Conservation (phyloP, 2,888 invertebrate genomes). For the Dolichomitus sp. region DNA sequence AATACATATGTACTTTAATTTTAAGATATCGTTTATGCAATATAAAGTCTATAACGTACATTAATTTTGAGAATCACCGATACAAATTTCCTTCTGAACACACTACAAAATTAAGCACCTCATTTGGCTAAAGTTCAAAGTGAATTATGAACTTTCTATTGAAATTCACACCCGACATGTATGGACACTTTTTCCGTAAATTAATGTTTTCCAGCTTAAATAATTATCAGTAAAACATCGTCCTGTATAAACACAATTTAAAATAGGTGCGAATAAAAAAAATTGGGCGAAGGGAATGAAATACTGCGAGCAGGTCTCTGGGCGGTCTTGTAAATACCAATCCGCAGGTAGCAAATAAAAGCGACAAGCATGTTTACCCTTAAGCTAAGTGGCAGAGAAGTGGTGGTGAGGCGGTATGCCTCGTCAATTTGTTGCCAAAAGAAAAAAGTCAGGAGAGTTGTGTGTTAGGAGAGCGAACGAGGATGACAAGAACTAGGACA, state of each 20-base stretch:
- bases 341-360: not conserved
- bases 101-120: not conserved
- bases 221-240: not conserved
- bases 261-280: not conserved
- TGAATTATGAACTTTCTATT: not conserved
- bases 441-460: not conserved
- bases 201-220: not conserved
- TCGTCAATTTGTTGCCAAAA: conserved; percentile 28
- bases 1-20: too few relatives aligned
- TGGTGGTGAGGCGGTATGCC: not conserved
- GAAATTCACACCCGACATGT: not conserved
- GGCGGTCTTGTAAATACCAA: not conserved
- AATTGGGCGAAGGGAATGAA: not conserved
- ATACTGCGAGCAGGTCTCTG: not conserved
- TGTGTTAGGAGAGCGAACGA: conserved; percentile 12
- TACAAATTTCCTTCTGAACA: too few relatives aligned
- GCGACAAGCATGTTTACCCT: conserved; percentile 39
- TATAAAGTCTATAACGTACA: too few relatives aligned
- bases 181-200: not conserved
- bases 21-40: too few relatives aligned
- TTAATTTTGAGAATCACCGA: too few relatives aligned
- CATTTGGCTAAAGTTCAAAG: not conserved
- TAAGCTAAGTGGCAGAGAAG: conserved; percentile 15
- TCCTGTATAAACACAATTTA: not conserved
- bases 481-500: conserved; percentile 9